Base-by-base conservation (phyloP, 2,888 invertebrate genomes). In the Saturnia pavonia region DNA sequence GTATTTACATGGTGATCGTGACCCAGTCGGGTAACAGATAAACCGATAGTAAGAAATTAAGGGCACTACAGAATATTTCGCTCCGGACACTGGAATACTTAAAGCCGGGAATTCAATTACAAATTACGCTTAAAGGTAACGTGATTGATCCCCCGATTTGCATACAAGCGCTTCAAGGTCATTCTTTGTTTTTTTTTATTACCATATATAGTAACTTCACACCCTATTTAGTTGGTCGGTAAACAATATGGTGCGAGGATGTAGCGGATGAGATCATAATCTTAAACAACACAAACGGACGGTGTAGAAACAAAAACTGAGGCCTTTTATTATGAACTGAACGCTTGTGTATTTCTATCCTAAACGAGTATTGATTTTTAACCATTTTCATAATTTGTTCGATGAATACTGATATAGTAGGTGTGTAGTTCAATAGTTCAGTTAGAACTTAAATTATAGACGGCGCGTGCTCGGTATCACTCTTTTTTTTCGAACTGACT, bases 201-300 rank as follows among this genome's bases (percentile, higher is more conserved):
- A 19, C 57, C 57, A 60, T 27, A 60, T 60, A 60, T 25, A 25
- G 57, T 60, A 25, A 60, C 57, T 60, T 60, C 57, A 60, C 57
- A 60, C 25, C 57, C 57, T 60, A 60, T 60, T 60, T 60, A 60
- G 27, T 60, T 60, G 27, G 25, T 14, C 57, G 57, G 57, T 60
- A 60, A 25, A 60, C 57, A 60, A 60, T 60, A 60, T 60, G 57
- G 57, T 14, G 57, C 27, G 57, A 60, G 57, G 57, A 60, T 60
- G 57, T 27, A 60, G 25, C 57, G 25, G 57, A 60, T 60, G 57
- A 60, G 57, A 60, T 60, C 14, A 60, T 4, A 14, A 60, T 60
- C 57, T 60, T 27, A 8, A 60, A 27, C 57, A 60, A 60, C 57
- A 27, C 57, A 60, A 60, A 60, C 57, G 57, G 27, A 27, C 27